Percentiles rank a stretch among this genome's conserved stretches.
Evolutionary conservation across 2,797 vertebrate species (phyloP).

Genomic region (Florisuga fusca): DNA sequence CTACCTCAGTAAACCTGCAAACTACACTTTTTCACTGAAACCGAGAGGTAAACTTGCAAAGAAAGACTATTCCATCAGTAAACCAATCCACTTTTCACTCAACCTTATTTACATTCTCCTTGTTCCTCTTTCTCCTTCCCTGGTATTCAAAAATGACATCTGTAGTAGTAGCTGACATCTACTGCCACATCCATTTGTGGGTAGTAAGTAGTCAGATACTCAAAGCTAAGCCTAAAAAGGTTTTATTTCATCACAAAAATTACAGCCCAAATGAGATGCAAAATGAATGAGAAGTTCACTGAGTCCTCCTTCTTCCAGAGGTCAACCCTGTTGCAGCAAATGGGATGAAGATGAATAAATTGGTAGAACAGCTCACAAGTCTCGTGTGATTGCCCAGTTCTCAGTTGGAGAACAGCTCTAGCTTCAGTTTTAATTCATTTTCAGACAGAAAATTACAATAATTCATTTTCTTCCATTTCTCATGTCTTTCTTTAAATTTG

Average conservation of each 20-base stretch:
- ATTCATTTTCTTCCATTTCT: background rate
- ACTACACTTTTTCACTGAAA: background rate
- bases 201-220: background rate
- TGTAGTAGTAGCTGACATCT: background rate
- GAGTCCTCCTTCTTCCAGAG: background rate
- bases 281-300: background rate
- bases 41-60: background rate
- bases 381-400: background rate
- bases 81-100: background rate
- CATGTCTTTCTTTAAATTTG: background rate
- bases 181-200: background rate
- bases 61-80: background rate
- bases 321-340: background rate
- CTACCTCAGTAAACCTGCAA: background rate
- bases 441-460: background rate
- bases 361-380: background rate
- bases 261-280: background rate
- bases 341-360: background rate
- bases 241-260: background rate
- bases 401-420: background rate
- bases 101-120: background rate
- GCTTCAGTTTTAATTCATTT: background rate
- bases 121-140: background rate
- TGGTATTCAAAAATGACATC: background rate
- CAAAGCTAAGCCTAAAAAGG: background rate